Conservation (phyloP, 1,140 invertebrate genomes). For the Drosophila persimilis region DNA sequence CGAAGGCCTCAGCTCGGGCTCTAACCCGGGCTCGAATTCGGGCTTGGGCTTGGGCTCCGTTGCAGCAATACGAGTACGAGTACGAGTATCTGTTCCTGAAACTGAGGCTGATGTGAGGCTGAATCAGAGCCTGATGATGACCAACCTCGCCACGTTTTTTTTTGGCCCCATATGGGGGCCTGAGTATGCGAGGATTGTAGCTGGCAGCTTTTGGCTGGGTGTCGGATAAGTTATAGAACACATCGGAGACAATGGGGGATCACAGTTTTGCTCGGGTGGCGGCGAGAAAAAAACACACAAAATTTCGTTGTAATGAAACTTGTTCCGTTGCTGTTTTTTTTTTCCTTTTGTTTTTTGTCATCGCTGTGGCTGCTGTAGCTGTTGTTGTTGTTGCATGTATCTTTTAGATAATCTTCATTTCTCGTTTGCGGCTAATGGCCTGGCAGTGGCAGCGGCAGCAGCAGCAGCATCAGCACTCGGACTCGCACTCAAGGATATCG, state of each 20-base stretch:
- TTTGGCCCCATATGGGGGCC: background rate
- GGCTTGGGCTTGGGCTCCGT: conserved; percentile 3
- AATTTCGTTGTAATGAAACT: conserved; percentile 72
- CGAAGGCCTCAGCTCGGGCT: background rate
- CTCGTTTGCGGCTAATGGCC: conserved; percentile 81
- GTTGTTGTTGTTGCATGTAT: conserved; percentile 65
- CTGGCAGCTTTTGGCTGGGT: conserved; percentile 65
- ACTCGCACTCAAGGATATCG: conserved; percentile 79
- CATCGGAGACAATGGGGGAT: conserved; percentile 45
- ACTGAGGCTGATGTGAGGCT: conserved; percentile 23
- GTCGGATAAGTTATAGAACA: conserved; percentile 55
- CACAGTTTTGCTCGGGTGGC: background rate
- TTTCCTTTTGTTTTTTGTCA: conserved; percentile 36
- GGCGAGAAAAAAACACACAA: conserved; percentile 42
- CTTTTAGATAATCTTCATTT: conserved; percentile 82
- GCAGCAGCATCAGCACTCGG: conserved; percentile 33
- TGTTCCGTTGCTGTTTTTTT: conserved; percentile 43
- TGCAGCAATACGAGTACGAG: background rate
- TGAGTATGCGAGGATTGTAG: conserved; percentile 46
- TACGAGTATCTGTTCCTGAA: conserved; percentile 6
- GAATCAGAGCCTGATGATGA: conserved; percentile 35
- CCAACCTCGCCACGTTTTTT: conserved; percentile 14
- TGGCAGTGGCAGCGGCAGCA: conserved; percentile 51
- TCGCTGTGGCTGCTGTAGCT: conserved; percentile 31
- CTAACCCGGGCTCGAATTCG: too few relatives aligned